Base-by-base conservation (phyloP, 2,113 vertebrate species). In the Chroicocephalus ridibundus region DNA sequence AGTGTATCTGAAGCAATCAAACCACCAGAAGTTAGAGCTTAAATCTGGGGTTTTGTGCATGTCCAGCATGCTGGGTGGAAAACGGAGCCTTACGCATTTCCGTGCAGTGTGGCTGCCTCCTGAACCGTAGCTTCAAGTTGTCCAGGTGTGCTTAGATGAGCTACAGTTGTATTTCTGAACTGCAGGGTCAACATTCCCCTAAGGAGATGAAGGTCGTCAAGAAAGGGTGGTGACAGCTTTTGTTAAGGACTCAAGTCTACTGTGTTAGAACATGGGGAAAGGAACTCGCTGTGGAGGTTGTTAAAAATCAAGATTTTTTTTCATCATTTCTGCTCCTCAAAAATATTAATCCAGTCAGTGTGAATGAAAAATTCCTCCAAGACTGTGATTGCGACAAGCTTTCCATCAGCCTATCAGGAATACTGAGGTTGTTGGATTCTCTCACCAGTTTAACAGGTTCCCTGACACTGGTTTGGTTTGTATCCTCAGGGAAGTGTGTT, bases 81-180 rank as follows among this genome's bases (percentile, higher is more conserved):
- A 62, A 31, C 13, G 19, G 31, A 70, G 47, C 40, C n/a, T n/a
- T 61, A 31, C 0, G 4, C 1, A 0, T 55, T 81, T 68, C 31
- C 16, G 9, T 47, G 40, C 21, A 32, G 38, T 29, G 29, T 40
- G 66, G 55, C 68, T 74, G 54, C 61, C 29, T 52, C 65, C 58
- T 51, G 44, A 79, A 32, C 49, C 22, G 58, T 25, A 38, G 51
- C 51, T 52, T 58, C 36, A 51, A 46, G 18, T 52, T 65, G 24
- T 54, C 7, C 52, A 40, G 19, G 19, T 74, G 60, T 31, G 20
- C 44, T 51, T 32, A 68, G 47, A 22, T 61, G 61, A 81, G n/a
- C 25, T 61, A 34, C 36, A 61, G 46, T 47, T 11, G 4, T 32
- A 40, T 36, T 54, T 81, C 61, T 60, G 54, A 61, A 68, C 54